Percentiles rank a stretch among this genome's conserved stretches.
Conservation (phyloP, 37 sponge, comb jelly and placozoan genomes). For the Geodia barretti region DNA sequence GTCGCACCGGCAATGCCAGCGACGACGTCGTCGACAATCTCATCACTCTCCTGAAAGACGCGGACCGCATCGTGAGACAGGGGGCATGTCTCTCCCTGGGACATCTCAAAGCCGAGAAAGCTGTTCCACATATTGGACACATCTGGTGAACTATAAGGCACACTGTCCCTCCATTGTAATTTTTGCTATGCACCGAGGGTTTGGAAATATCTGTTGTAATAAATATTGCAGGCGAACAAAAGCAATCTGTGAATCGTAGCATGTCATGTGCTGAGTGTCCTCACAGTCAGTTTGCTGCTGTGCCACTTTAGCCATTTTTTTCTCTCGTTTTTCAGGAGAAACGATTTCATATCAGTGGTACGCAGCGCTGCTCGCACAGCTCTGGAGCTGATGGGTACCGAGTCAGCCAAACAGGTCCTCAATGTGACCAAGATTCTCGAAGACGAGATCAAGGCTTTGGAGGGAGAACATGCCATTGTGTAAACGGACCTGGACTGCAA, state of each 20-base stretch:
- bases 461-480: constrained; percentile 44
- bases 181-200: too few relatives aligned
- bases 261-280: too few relatives aligned
- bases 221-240: too few relatives aligned
- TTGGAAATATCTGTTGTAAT: too few relatives aligned
- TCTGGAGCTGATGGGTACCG: constrained; percentile 82
- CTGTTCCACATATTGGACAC: constrained; percentile 75
- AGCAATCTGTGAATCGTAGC: too few relatives aligned
- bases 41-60: constrained; percentile 73
- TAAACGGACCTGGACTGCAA: neutral
- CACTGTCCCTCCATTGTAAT: too few relatives aligned
- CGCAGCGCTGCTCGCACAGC: constrained; percentile 92
- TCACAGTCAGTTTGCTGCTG: too few relatives aligned
- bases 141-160: constrained; percentile 62
- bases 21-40: constrained; percentile 64
- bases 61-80: constrained; percentile 91
- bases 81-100: constrained; percentile 93
- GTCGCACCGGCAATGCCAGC: constrained; percentile 62
- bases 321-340: constrained; percentile 68
- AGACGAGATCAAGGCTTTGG: constrained; percentile 68
- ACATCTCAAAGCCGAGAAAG: constrained; percentile 72
- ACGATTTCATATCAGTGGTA: constrained; percentile 96
- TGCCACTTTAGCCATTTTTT: too few relatives aligned
- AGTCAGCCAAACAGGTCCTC: constrained; percentile 83
- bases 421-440: constrained; percentile 71